These are phyloP conservation scores for Grammomys surdaster DNA, from an alignment of 2,113 vertebrate genomes.

Conservation along the genomic window DNA sequence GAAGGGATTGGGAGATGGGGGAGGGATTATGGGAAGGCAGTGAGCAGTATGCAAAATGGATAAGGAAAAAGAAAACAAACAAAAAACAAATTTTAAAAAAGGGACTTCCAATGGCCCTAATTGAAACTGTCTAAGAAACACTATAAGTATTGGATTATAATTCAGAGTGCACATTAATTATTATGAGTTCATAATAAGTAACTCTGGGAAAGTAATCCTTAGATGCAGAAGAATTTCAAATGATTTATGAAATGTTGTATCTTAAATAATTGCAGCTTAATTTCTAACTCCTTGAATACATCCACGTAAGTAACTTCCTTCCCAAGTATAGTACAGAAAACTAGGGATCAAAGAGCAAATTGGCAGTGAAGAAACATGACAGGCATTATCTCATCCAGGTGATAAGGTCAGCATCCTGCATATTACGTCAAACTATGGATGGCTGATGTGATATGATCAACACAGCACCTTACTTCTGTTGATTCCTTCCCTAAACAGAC, in stretches of 20 bases:
- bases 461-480: not conserved
- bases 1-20: no score
- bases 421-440: not conserved
- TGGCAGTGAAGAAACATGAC: not conserved
- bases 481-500: not conserved
- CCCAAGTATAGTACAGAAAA: not conserved
- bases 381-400: not conserved
- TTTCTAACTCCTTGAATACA: not conserved
- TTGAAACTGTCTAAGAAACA: not conserved
- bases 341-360: not conserved
- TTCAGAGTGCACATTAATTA: not conserved
- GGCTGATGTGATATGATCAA: not conserved
- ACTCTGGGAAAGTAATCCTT: not conserved
- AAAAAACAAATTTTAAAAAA: not conserved
- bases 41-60: no score
- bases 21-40: no score
- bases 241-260: not conserved
- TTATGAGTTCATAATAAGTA: not conserved
- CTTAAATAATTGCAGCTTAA: not conserved
- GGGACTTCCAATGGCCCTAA: not conserved
- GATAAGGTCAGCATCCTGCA: not conserved
- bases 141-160: not conserved
- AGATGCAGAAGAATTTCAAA: not conserved
- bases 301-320: not conserved
- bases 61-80: no score